Percentiles rank a stretch among this genome's conserved stretches.
phyloP scores from a whole-genome alignment of 1,140 invertebrate species.

The Catajapyx aquilonaris region DNA sequence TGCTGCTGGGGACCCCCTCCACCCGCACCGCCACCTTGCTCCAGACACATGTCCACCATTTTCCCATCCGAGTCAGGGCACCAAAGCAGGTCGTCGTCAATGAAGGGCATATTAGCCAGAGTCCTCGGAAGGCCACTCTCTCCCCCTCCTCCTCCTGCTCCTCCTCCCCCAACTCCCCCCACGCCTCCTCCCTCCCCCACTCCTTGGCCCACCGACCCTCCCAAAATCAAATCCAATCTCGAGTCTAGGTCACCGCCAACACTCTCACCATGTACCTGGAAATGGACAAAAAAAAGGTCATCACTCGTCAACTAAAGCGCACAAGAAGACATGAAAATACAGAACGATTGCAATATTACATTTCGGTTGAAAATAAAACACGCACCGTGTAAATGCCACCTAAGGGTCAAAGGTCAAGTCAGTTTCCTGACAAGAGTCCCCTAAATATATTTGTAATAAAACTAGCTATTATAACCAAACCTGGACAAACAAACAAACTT shows the following conservation, averaged over 20 bases:
- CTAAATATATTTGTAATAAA: too few species aligned
- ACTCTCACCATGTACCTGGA: constrained; percentile 25
- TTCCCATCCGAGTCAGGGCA: constrained; percentile 77
- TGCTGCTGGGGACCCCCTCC: constrained; percentile 16
- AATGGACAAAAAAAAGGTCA: constrained; percentile 11
- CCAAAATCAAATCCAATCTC: too few species aligned
- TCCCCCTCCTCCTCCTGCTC: constrained; percentile 14
- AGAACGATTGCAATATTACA: neutral
- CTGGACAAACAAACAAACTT: too few species aligned
- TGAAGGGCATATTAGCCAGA: constrained; percentile 62
- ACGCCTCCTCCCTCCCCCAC: constrained; percentile 12
- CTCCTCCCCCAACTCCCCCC: constrained; percentile 22
- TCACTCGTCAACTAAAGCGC: neutral
- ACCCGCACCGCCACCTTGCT: too few species aligned
- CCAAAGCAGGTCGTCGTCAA: constrained; percentile 79
- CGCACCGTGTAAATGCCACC: neutral
- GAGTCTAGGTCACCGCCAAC: constrained; percentile 12
- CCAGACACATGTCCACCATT: constrained; percentile 71
- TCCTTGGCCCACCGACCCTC: constrained; percentile 9
- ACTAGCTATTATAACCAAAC: too few species aligned
- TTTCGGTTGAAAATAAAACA: neutral
- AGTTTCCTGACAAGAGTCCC: too few species aligned
- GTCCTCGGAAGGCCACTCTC: constrained; percentile 7
- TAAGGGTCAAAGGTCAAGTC: too few species aligned
- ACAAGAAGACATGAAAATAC: neutral